Evolutionary conservation across 2,888 invertebrate genomes (phyloP), one percentile per base, ranked within the genome.

Genomic region (Dolomedes plantarius): DNA sequence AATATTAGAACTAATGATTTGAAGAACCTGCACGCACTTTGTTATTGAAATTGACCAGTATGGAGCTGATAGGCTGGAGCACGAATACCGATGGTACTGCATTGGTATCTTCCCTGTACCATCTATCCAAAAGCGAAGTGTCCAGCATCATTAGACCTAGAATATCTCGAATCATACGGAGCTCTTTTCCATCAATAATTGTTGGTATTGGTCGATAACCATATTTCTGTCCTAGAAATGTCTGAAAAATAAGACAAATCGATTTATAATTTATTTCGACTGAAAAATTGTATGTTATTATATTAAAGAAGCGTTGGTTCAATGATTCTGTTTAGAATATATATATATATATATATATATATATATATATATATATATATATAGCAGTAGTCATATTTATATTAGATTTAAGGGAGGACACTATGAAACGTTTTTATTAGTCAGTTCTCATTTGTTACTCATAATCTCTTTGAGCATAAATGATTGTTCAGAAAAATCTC

Each of bases 201-300:
- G 98, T 98, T 0, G 98, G 99, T 89, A 99, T 97, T 0, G 99
- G 98, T 16, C 99, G 94, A 92, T 99, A 99, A 27, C 99, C 99
- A 92, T 99, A 99, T 92, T 99, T 99, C 92, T 99, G 98, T 0
- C 98, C 98, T 27, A 98, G 93, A 90, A 99, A 98, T 72, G 98
- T 95, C 95, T 95, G 46, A 29, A 67, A 71, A n/a, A n/a, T n/a
- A n/a, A n/a, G n/a, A n/a, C 1, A 31, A 56, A 56, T 16, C n/a
- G n/a, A n/a, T n/a, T n/a, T n/a, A n/a, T n/a, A n/a, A n/a, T n/a
- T n/a, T n/a, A n/a, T n/a, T n/a, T 19, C 23, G 0, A 11, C 1
- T n/a, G 11, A 41, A 16, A 41, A 41, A 41, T 13, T 9, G 16
- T 41, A 41, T 0, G 41, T 13, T 41, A 13, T 13, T 9, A 41